Evolutionary conservation across 2,888 invertebrate genomes (phyloP).

Genomic region (Callinectes sapidus): DNA sequence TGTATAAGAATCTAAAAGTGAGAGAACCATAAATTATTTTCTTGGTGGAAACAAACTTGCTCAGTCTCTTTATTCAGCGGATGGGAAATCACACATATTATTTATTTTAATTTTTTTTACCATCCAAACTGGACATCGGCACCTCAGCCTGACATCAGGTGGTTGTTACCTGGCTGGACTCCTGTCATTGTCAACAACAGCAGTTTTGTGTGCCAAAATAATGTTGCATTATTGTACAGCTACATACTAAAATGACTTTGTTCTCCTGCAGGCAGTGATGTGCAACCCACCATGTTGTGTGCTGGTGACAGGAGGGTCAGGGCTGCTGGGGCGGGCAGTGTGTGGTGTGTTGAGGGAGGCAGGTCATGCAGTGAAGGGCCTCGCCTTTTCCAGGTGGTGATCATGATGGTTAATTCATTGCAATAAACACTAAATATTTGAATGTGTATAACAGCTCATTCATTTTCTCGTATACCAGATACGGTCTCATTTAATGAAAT

Average conservation of each 20-base stretch:
- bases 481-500: neutral
- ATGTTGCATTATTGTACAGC: neutral
- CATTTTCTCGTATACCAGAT: neutral
- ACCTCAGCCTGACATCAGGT: too few species aligned
- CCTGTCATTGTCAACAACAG: too few species aligned
- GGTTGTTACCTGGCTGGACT: too few species aligned
- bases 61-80: too few species aligned
- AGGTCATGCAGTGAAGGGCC: conserved; percentile 53
- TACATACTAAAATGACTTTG: too few species aligned
- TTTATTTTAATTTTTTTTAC: too few species aligned
- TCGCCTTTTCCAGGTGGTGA: conserved; percentile 68
- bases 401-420: neutral
- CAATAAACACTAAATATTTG: neutral
- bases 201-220: too few species aligned
- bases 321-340: conserved; percentile 69
- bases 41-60: too few species aligned
- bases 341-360: conserved; percentile 42
- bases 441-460: neutral
- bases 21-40: too few species aligned
- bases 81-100: too few species aligned
- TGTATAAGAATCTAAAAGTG: too few species aligned
- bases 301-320: conserved; percentile 70
- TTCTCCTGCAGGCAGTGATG: conserved; percentile 19
- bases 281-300: conserved; percentile 34
- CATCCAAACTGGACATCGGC: too few species aligned